Conservation (phyloP, 2,797 vertebrate species). For the Bradypus variegatus region DNA sequence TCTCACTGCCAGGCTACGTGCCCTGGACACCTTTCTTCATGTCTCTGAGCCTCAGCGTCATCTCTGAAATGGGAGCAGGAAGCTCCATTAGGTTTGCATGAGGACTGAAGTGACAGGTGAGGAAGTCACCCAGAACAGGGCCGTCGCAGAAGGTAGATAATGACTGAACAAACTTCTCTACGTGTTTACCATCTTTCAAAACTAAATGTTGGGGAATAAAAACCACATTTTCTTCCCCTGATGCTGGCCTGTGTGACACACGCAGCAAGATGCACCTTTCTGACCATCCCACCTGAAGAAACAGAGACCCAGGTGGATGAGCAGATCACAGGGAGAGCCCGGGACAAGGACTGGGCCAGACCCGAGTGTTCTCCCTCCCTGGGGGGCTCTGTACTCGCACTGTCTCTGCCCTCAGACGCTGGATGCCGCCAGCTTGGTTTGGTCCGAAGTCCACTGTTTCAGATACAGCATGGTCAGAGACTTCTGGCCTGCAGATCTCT, state of each 20-base stretch:
- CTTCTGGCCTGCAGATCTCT: background rate
- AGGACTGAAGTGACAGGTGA: background rate
- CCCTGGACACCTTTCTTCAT: background rate
- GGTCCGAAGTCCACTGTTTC: background rate
- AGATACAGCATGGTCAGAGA: background rate
- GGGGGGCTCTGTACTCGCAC: background rate
- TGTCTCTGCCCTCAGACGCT: background rate
- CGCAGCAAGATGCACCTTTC: background rate
- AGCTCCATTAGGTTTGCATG: too few species aligned
- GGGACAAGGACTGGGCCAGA: background rate
- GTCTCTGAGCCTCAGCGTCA: background rate
- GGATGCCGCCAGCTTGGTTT: background rate
- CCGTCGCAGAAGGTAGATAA: background rate
- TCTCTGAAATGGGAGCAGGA: background rate
- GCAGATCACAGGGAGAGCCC: background rate
- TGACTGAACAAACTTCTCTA: background rate
- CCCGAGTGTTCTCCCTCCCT: background rate
- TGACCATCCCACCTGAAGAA: background rate
- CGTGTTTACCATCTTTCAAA: background rate
- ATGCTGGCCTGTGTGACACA: background rate
- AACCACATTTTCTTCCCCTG: background rate
- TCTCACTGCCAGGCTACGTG: too few species aligned
- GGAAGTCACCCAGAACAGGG: background rate
- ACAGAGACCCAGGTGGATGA: fast-evolving
- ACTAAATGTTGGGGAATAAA: background rate